Evolutionary conservation across 2,888 invertebrate species (phyloP).

Genomic region (Drosophila mulleri): DNA sequence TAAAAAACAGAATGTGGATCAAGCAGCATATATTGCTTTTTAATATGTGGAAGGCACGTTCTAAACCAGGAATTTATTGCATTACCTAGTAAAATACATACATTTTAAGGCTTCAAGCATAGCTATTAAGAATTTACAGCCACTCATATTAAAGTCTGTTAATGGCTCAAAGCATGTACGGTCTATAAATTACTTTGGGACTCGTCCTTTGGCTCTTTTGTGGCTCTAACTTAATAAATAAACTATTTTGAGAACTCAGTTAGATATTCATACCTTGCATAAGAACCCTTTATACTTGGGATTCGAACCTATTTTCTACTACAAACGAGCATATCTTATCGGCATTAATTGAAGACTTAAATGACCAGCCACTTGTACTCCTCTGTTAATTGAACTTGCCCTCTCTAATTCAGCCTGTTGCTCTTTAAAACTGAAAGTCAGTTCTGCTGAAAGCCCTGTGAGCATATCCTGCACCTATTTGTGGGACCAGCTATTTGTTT

Average conservation of each 20-base stretch:
- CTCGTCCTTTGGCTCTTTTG: too few species aligned
- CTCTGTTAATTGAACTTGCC: background rate
- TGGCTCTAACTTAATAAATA: background rate
- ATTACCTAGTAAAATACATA: background rate
- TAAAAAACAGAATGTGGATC: background rate
- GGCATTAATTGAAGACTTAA: background rate
- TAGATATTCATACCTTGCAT: background rate
- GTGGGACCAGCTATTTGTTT: constrained; percentile 5
- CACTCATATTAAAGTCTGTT: too few species aligned
- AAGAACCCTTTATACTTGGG: background rate
- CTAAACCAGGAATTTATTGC: background rate
- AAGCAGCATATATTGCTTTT: background rate
- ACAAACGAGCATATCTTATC: background rate
- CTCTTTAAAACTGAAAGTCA: constrained; percentile 39
- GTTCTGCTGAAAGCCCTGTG: constrained; percentile 17
- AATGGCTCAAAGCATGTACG: background rate
- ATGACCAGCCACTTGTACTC: too few species aligned
- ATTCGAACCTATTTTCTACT: background rate
- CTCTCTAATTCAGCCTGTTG: constrained; percentile 31
- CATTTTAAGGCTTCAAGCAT: background rate
- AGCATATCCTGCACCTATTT: constrained; percentile 8
- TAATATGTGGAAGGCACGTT: background rate
- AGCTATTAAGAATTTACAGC: too few species aligned
- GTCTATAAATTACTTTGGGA: background rate
- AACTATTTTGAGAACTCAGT: background rate